Conservation (phyloP, 1,140 invertebrate genomes). For the Zaprionus taronus region DNA sequence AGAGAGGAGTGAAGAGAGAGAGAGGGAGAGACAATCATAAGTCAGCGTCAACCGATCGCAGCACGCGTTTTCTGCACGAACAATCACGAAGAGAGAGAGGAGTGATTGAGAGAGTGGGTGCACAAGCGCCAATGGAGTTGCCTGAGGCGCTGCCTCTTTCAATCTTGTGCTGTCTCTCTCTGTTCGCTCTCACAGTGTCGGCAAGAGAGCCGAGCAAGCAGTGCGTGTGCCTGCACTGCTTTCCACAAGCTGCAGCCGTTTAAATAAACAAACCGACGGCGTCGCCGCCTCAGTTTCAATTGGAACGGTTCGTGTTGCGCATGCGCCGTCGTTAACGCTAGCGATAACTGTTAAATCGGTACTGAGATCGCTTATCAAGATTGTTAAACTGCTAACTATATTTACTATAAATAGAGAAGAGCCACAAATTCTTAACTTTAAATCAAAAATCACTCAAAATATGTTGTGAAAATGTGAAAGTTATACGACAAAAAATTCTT, state of each 20-base stretch:
- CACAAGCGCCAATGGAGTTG: constrained; percentile 8
- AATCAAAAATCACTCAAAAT: constrained; percentile 1
- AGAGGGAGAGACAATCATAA: constrained; percentile 15
- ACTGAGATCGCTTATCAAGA: background rate
- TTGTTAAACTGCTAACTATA: background rate
- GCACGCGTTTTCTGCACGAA: constrained; percentile 62
- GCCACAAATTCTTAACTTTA: constrained; percentile 24
- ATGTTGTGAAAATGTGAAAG: constrained; percentile 61
- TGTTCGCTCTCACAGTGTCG: background rate
- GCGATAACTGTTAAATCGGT: constrained; percentile 28
- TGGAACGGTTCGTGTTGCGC: constrained; percentile 65
- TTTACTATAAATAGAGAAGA: too few relatives aligned
- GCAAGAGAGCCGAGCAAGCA: constrained; percentile 46
- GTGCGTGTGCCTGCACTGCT: constrained; percentile 45
- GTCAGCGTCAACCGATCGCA: constrained; percentile 30
- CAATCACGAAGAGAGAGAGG: constrained; percentile 2
- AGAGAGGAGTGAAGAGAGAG: background rate
- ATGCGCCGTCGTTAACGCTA: constrained; percentile 53
- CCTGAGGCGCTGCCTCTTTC: background rate
- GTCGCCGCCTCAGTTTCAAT: constrained; percentile 70
- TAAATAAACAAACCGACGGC: constrained; percentile 74
- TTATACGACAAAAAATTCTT: constrained; percentile 55
- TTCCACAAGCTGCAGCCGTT: constrained; percentile 45
- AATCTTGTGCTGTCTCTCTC: background rate
- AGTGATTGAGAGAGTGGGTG: background rate